Evolutionary conservation across 2,797 vertebrate species (phyloP), one percentile per base, ranked within the genome.

Genomic region (Takifugu rubripes): DNA sequence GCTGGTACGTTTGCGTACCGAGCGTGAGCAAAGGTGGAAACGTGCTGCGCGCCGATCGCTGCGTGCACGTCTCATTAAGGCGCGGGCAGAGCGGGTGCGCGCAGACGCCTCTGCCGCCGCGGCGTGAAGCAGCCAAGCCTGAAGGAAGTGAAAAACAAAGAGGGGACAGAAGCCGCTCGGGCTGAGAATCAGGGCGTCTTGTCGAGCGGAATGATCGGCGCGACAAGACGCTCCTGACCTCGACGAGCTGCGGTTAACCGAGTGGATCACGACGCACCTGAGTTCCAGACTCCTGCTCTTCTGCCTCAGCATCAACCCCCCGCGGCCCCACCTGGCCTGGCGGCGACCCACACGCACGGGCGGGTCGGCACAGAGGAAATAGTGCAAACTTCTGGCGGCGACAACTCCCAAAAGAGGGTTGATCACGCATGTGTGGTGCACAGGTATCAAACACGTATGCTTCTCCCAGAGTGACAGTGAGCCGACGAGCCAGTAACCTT

Each of bases 241-340:
- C 36, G 83, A 83, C 83, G 85, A 78, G 44, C 68, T 70, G 74
- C 46, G 81, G 64, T 86, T 88, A 85, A 85, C 88, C 82, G 81
- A 81, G 70, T 49, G 26, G 16, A 66, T 78, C 76, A 52, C 52
- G 49, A 62, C 72, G 59, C 83, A 85, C 81, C 86, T 85, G 82
- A 84, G 75, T 74, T 72, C 60, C 61, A 52, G 29, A 55, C 77
- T 63, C 16, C 48, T 56, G 81, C 84, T 81, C 73, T 53, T 33
- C 25, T 53, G 76, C 73, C 64, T 40, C 25, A 1, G 56, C 54
- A 31, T 54, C 61, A 59, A 54, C 25, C 57, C 51, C 2, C 63
- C 9, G 26, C 64, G 67, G 56, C 68, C 51, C 72, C 14, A 52
- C 7, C 27, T 54, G 17, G 52, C 54, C 25, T 52, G 52, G 50